These are phyloP conservation scores for Heteromurus nitidus DNA, from an alignment of 2,888 invertebrate species.

Conservation along the genomic window DNA sequence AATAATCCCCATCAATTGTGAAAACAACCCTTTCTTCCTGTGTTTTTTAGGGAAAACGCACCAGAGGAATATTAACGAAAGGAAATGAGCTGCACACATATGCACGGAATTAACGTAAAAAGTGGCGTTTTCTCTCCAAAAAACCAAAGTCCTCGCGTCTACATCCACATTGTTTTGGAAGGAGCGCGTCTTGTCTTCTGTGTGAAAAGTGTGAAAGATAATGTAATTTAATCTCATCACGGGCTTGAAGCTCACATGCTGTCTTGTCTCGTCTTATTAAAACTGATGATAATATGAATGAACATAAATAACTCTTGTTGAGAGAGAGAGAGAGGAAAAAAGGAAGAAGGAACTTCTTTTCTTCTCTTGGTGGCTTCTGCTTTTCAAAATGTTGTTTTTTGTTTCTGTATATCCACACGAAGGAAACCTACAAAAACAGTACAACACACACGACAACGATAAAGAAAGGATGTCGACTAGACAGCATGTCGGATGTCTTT, in stretches of 20 bases:
- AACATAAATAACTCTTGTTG: constrained; percentile 36
- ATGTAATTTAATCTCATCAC: constrained; percentile 62
- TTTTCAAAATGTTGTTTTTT: neutral
- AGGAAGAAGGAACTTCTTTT: neutral
- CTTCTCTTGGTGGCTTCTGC: neutral
- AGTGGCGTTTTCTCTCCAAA: neutral
- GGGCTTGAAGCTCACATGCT: neutral
- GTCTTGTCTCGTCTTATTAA: constrained; percentile 1
- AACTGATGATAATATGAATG: constrained; percentile 33
- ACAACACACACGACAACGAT: neutral
- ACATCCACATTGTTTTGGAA: neutral
- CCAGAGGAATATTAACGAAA: neutral
- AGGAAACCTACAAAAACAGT: no score
- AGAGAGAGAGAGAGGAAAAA: neutral
- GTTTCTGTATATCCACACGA: neutral
- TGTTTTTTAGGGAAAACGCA: no score
- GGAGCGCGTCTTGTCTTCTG: neutral
- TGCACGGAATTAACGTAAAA: constrained; percentile 15
- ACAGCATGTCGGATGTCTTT: constrained; percentile 2
- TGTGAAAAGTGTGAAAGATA: constrained; percentile 58
- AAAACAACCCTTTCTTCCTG: constrained; percentile 16
- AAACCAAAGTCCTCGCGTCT: neutral
- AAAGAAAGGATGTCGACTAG: constrained; percentile 40
- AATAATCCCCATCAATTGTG: constrained; percentile 33
- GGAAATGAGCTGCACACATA: constrained; percentile 20